phyloP scores from a whole-genome alignment of 1,140 invertebrate genomes.

The Adelges cooleyi region DNA sequence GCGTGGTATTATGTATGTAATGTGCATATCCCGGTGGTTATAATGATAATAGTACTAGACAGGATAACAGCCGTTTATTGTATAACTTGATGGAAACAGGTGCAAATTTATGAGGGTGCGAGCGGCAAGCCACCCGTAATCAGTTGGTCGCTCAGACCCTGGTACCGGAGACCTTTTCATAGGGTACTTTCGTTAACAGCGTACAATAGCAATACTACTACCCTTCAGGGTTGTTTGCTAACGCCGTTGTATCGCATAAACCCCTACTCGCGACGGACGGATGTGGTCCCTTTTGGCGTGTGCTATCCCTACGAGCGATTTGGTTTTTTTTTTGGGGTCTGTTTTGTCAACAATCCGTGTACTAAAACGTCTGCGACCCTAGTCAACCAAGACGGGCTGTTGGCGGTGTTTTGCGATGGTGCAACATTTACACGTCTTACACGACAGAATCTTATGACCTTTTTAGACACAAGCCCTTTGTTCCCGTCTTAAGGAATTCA shows the following conservation, averaged over 20 bases:
- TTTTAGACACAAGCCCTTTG: no score
- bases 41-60: no score
- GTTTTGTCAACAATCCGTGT: no score
- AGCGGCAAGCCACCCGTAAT: background rate
- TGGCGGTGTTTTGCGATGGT: slow-evolving; percentile 20
- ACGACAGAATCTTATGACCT: no score
- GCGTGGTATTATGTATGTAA: no score
- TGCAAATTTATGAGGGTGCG: background rate
- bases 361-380: slow-evolving; percentile 5
- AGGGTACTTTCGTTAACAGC: background rate
- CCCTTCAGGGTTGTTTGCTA: background rate
- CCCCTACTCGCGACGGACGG: background rate
- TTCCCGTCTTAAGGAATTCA: no score
- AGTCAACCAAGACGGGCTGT: background rate
- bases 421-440: slow-evolving; percentile 1
- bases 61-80: no score
- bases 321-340: background rate
- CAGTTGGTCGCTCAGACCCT: background rate
- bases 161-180: slow-evolving; percentile 22
- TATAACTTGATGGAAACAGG: no score
- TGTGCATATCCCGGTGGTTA: no score
- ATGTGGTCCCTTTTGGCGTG: slow-evolving; percentile 5
- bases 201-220: background rate
- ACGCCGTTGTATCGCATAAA: background rate
- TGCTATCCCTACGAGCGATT: background rate